Evolutionary conservation across 2,113 vertebrate species (phyloP).

Genomic region (Silurus glanis): DNA sequence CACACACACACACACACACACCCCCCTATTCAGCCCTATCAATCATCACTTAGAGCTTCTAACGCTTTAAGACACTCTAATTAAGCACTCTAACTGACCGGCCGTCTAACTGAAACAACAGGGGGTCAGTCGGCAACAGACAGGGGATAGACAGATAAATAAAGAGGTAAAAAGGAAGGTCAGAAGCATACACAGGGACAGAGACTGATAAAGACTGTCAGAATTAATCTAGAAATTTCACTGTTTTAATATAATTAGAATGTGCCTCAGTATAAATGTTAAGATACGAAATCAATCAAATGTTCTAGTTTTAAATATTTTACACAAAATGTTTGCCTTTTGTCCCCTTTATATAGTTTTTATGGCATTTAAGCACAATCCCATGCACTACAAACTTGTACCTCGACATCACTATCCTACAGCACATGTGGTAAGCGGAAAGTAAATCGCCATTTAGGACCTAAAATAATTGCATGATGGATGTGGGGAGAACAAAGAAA

Average conservation of each 20-base stretch:
- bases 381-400: background rate
- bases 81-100: constrained; percentile 68
- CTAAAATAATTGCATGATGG: background rate
- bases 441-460: background rate
- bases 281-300: background rate
- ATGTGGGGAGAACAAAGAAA: too few relatives aligned
- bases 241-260: background rate
- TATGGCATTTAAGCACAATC: too few relatives aligned
- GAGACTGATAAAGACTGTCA: too few relatives aligned
- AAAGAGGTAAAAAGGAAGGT: background rate
- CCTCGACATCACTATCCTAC: background rate
- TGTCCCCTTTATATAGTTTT: background rate
- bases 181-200: background rate
- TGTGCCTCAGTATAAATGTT: background rate
- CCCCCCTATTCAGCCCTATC: background rate
- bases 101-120: constrained; percentile 22
- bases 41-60: constrained; percentile 59
- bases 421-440: background rate
- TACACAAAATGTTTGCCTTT: background rate
- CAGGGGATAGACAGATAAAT: background rate
- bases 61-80: constrained; percentile 72
- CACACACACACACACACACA: background rate
- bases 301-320: background rate
- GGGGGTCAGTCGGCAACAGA: background rate
- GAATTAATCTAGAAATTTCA: background rate